Percentiles rank a stretch among this genome's conserved stretches.
Evolutionary conservation across 2,888 invertebrate species (phyloP).

Genomic region (Apotomis betuletana): DNA sequence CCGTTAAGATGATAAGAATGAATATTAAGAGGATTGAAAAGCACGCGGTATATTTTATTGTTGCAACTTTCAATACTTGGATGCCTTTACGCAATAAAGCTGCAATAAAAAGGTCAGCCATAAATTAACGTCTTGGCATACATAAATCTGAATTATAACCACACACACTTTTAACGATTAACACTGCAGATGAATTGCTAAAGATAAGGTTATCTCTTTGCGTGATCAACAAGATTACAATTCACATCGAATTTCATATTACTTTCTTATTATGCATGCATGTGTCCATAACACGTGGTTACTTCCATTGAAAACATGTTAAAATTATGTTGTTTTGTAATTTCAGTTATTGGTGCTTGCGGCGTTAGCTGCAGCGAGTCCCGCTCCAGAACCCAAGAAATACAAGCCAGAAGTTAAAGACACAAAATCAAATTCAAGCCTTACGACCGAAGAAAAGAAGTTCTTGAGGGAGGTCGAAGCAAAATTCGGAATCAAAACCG

Average conservation of each 20-base stretch:
- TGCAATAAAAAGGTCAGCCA: background rate
- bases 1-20: background rate
- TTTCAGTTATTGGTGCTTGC: conserved; percentile 73
- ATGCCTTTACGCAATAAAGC: background rate
- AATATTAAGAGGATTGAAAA: background rate
- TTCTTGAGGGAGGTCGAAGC: conserved; percentile 78
- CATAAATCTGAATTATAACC: background rate
- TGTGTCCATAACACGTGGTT: background rate
- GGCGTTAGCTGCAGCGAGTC: conserved; percentile 55
- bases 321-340: conserved; percentile 45
- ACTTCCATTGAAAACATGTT: background rate
- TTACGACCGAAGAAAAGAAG: conserved; percentile 74
- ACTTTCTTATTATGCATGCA: conserved; percentile 2
- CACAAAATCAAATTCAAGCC: conserved; percentile 58
- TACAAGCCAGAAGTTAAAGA: conserved; percentile 65
- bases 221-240: background rate
- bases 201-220: background rate
- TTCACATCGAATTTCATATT: background rate
- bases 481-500: conserved; percentile 74
- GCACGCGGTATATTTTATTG: background rate
- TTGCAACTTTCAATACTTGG: conserved; percentile 8
- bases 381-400: conserved; percentile 76
- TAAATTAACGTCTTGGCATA: background rate
- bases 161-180: background rate
- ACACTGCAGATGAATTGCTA: background rate